phyloP scores from a whole-genome alignment of 2,113 vertebrate species.

The Hydropotes inermis region DNA sequence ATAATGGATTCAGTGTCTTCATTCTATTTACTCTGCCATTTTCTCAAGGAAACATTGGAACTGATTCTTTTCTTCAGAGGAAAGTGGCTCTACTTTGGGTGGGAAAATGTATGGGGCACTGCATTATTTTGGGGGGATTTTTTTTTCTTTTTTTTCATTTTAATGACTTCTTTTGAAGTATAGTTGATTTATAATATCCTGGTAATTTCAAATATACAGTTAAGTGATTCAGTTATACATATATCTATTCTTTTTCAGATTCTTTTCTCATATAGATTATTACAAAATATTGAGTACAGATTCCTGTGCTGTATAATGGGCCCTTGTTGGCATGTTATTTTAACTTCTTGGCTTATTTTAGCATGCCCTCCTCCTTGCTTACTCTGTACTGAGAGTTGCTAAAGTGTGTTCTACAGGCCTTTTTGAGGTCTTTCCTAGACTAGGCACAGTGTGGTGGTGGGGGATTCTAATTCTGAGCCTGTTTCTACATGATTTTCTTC shows the following conservation, averaged over 20 bases:
- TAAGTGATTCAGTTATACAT: neutral
- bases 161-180: neutral
- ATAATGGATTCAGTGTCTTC: neutral
- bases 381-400: neutral
- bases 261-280: neutral
- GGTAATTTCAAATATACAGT: neutral
- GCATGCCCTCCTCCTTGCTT: accelerated
- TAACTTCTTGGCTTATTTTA: neutral
- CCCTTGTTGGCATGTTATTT: neutral
- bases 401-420: neutral
- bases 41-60: slow-evolving; percentile 17
- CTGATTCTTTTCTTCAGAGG: neutral
- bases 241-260: neutral
- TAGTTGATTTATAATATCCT: neutral
- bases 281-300: neutral
- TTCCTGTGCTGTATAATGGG: neutral
- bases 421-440: neutral
- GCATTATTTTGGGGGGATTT: neutral
- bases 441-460: no score
- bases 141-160: neutral
- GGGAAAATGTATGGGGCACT: neutral
- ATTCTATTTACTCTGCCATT: neutral
- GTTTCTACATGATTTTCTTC: neutral
- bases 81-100: neutral
- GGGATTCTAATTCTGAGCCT: neutral